Base-by-base conservation (phyloP, 2,797 vertebrate species). In the Heterohyrax brucei region DNA sequence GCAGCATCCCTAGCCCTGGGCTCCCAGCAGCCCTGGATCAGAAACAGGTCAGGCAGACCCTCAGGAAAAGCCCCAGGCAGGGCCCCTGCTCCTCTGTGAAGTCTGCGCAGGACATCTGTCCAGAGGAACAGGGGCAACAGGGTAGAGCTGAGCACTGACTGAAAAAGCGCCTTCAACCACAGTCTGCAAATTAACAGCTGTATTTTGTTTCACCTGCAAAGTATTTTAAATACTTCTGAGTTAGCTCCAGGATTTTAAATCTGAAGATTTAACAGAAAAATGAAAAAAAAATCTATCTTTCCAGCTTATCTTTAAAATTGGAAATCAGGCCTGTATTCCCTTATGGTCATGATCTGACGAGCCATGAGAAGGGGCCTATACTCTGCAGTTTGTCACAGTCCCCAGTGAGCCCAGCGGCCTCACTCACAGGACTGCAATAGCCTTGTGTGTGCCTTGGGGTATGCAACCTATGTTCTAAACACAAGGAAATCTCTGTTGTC, bases 11-110 rank as follows among this genome's bases (percentile, higher is more conserved):
- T 28, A 56, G 56, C 5, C 33, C 22, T 10, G 26, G 66, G 16
- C 50, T 44, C 33, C 4, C 16, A 5, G 50, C 21, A 44, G 61
- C 64, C 96, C 95, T 95, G 94, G 95, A 89, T 96, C 95, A 97
- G 95, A 0, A 3, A n/a, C 56, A 2, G 91, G 96, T 82, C 86
- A 95, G 91, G 33, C 18, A 50, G 44, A 90, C 72, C 96, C 81
- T 93, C 80, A 10, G 85, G 28, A 50, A 66, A 39, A 82, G 46
- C 46, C 28, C n/a, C 0, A 21, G 28, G 66, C 24, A n/a, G 10
- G 39, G 72, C 92, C 59, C 91, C 87, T 87, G 94, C 50, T 30
- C 39, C n/a, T 4, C 28, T 46, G 61, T 48, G 68, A 83, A 97
- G 93, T 78, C 90, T 81, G 30, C 30, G 86, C 4, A 48, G 87